These are phyloP conservation scores for Lates japonicus DNA, from an alignment of 2,797 vertebrate genomes.

Conservation along the genomic window DNA sequence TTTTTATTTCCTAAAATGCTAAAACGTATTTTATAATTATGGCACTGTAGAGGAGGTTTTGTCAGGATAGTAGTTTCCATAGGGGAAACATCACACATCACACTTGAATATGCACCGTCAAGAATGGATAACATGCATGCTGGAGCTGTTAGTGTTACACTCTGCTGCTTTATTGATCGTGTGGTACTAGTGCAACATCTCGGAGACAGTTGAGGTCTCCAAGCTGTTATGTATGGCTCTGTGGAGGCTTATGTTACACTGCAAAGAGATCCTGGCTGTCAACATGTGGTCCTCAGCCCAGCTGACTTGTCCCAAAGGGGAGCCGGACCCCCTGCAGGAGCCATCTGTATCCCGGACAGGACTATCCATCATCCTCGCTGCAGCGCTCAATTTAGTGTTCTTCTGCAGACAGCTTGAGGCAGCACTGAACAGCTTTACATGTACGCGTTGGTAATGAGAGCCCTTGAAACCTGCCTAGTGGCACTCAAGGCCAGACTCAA, in stretches of 20 bases:
- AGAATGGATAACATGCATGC: slow-evolving; percentile 40
- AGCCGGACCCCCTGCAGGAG: slow-evolving; percentile 74
- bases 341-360: slow-evolving; percentile 83
- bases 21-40: background rate
- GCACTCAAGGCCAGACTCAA: slow-evolving; percentile 68
- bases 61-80: slow-evolving; percentile 17
- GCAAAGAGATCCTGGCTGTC: slow-evolving; percentile 70
- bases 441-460: slow-evolving; percentile 79
- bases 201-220: slow-evolving; percentile 44
- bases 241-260: slow-evolving; percentile 60
- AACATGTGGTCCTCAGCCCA: slow-evolving; percentile 76
- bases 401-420: slow-evolving; percentile 74
- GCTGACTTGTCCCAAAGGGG: slow-evolving; percentile 73
- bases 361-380: slow-evolving; percentile 81
- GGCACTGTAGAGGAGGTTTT: background rate
- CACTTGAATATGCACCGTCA: slow-evolving; percentile 39
- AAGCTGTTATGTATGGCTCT: slow-evolving; percentile 63
- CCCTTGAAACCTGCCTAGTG: slow-evolving; percentile 77
- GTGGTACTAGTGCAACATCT: slow-evolving; percentile 45
- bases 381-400: slow-evolving; percentile 74
- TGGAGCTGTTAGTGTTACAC: slow-evolving; percentile 55
- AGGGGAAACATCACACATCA: slow-evolving; percentile 8
- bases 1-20: too few relatives aligned
- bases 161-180: slow-evolving; percentile 71
- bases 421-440: slow-evolving; percentile 76